These are phyloP conservation scores for Diceros bicornis DNA, from an alignment of 2,797 vertebrate genomes.

Conservation along the genomic window DNA sequence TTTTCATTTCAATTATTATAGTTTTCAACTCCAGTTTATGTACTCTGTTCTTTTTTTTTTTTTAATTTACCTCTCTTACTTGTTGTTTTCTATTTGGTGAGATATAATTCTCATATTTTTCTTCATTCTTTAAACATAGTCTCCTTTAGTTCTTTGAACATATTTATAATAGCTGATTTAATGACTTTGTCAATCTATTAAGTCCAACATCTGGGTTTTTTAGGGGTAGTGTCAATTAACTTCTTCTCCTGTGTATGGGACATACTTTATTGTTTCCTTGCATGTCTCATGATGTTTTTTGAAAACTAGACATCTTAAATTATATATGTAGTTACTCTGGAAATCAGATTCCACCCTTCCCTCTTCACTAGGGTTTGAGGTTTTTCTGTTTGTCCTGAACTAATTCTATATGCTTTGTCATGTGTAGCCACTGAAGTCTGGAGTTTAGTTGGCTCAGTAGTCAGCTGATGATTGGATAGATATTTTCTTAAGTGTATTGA, in stretches of 20 bases:
- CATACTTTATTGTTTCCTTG: background rate
- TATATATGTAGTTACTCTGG: background rate
- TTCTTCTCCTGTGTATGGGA: background rate
- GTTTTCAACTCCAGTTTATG: background rate
- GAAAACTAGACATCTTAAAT: conserved; percentile 2
- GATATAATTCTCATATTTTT: background rate
- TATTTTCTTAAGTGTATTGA: background rate
- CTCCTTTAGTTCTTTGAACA: background rate
- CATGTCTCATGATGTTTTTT: background rate
- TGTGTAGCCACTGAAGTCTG: background rate
- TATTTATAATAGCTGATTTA: background rate
- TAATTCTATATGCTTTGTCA: background rate
- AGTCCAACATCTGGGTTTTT: background rate
- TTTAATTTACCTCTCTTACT: background rate
- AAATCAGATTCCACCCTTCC: background rate
- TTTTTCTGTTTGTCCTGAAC: background rate
- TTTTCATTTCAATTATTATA: background rate
- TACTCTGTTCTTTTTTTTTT: background rate
- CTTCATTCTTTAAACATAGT: background rate
- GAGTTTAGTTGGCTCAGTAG: background rate
- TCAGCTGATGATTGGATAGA: background rate
- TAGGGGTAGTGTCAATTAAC: background rate
- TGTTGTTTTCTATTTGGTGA: background rate
- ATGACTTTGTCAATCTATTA: background rate
- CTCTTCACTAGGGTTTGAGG: background rate